Base-by-base conservation (phyloP, 1,140 invertebrate genomes). In the Bombus ignitus region DNA sequence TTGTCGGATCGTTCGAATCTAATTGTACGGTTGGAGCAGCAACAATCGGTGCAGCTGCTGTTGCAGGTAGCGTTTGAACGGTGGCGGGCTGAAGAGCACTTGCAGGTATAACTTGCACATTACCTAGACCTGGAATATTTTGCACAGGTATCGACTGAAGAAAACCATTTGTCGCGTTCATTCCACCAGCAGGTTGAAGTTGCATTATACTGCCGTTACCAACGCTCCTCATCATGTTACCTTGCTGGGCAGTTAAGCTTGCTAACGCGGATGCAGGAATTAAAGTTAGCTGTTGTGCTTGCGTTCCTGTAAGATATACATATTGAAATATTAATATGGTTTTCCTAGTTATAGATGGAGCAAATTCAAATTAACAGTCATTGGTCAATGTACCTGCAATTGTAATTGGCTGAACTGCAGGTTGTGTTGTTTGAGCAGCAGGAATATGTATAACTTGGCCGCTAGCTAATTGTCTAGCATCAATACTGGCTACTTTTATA, bases 1-100 rank as follows among this genome's bases (percentile, higher is more conserved):
- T 98, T 70, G 96, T 97, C 0, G 97, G 96, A 94, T 98, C 97
- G 88, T 96, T 97, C 0, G 97, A 97, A 91, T 98, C 97, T 90
- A 97, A 96, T 91, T 97, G 92, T 37, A 90, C 89, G 0, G 89
- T 90, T 18, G 91, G 87, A 37, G 93, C 84, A 22, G 93, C 87
- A 0, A 91, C 87, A 22, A 91, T 91, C 28, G 90, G 90, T 12
- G 87, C 32, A 65, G 89, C 91, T 88, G 87, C 80, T 12, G 89
- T 88, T 0, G 94, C 87, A 2, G 94, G 94, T 18, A 95, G 72
- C 0, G 94, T 92, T 85, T 95, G 95, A 5, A 95, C 92, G 0
- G 94, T 89, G 0, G 93, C 91, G 9, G 93, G 94, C 72, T 94
- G 95, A 47, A 96, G 89, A 0, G 95, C 95, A 85, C 94, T 95